Conservation (phyloP, 2,113 vertebrate species). For the Desmodus rotundus region DNA sequence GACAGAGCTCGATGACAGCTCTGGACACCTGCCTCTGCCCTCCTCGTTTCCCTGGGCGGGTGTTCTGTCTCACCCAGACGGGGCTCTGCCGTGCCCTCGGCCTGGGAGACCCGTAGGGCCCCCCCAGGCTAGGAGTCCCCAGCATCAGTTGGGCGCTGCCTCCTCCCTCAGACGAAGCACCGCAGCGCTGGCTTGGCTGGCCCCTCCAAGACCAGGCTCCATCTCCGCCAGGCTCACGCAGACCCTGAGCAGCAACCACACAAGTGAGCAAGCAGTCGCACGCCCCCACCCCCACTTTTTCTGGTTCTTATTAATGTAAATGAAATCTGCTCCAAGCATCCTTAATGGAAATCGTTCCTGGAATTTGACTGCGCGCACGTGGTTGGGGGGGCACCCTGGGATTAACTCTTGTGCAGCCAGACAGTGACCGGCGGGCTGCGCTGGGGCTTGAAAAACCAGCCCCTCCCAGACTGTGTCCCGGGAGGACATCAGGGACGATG, state of each 20-base stretch:
- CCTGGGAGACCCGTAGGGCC: background rate
- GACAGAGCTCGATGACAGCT: background rate
- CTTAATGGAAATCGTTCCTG: conserved; percentile 74
- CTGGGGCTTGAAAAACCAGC: background rate
- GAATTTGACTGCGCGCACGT: conserved; percentile 68
- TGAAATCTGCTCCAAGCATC: conserved; percentile 70
- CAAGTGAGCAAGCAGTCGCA: background rate
- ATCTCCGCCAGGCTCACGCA: conserved; percentile 11
- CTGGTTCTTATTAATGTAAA: conserved; percentile 80
- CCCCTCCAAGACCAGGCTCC: background rate
- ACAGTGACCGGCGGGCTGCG: background rate
- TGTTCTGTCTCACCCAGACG: background rate
- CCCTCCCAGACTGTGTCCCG: background rate
- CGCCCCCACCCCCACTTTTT: conserved; percentile 47
- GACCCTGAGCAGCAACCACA: conserved; percentile 27
- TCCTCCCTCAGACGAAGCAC: background rate
- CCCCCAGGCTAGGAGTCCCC: background rate
- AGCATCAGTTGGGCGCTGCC: background rate
- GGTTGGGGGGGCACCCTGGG: background rate
- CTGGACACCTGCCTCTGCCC: background rate
- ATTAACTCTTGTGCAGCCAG: conserved; percentile 68
- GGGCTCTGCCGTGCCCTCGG: background rate
- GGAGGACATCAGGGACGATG: background rate
- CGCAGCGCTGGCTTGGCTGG: too few relatives aligned
- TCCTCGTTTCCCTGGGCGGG: background rate